Evolutionary conservation across 2,113 vertebrate genomes (phyloP).

Genomic region (Nycticryphes semicollaris): DNA sequence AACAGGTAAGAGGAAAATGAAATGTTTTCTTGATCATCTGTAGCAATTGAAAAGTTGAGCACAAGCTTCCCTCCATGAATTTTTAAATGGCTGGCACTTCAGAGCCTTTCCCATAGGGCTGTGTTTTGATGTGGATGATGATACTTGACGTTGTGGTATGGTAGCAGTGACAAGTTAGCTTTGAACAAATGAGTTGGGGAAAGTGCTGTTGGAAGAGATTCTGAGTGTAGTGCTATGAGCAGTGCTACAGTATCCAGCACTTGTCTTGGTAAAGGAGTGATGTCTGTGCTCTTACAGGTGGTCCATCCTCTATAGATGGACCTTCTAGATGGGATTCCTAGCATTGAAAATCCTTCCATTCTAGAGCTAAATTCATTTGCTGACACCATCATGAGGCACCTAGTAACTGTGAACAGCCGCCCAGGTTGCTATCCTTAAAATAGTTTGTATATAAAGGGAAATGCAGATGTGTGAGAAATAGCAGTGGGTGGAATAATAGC

Average conservation of each 20-base stretch:
- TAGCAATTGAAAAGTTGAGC: neutral
- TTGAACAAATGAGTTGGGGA: neutral
- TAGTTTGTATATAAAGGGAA: neutral
- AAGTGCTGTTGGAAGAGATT: neutral
- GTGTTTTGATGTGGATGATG: neutral
- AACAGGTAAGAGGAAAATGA: constrained; percentile 82
- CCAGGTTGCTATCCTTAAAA: neutral
- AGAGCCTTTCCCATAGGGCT: neutral
- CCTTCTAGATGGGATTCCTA: neutral
- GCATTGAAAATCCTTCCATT: neutral
- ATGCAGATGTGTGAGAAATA: neutral
- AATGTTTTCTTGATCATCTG: neutral
- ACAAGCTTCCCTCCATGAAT: fast-evolving
- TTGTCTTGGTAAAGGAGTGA: neutral
- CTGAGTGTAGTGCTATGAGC: neutral
- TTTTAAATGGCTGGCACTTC: neutral
- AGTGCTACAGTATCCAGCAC: neutral
- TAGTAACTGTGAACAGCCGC: neutral
- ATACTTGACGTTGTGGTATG: neutral
- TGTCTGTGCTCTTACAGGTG: neutral
- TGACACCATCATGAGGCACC: neutral
- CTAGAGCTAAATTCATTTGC: neutral
- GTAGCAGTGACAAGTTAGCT: neutral
- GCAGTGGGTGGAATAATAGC: neutral
- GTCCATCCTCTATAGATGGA: no score